A percentile compares a stretch with the other conserved stretches of the same genome.
phyloP scores from a whole-genome alignment of 2,797 vertebrate species.

The Sebastiscus albofasciatus region DNA sequence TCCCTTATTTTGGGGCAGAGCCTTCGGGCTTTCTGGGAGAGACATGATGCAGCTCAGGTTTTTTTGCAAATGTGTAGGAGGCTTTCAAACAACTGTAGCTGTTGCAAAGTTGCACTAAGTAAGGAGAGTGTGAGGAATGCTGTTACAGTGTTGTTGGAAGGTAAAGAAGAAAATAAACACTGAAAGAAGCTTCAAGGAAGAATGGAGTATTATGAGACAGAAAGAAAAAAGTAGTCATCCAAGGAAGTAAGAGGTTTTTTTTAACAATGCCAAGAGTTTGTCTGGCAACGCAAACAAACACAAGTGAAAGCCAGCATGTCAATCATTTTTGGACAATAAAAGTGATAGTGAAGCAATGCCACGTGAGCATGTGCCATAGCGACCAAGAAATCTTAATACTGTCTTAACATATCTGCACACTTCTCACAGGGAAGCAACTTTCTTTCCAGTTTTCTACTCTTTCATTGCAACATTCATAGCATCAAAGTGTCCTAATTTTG shows the following conservation, averaged over 20 bases:
- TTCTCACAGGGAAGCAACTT: neutral
- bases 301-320: conserved; percentile 14
- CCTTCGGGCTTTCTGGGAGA: conserved; percentile 30
- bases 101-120: conserved; percentile 8
- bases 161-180: conserved; percentile 11
- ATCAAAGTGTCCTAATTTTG: neutral
- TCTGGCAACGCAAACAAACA: neutral
- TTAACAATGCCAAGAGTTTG: neutral
- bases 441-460: too few relatives aligned
- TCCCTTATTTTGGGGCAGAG: conserved; percentile 26
- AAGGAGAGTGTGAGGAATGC: conserved; percentile 29
- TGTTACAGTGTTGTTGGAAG: conserved; percentile 33
- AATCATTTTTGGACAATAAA: neutral
- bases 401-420: neutral
- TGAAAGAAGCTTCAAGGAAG: conserved; percentile 25
- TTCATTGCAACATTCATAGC: too few relatives aligned
- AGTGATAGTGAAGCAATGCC: neutral
- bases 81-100: conserved; percentile 48
- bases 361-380: neutral
- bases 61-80: conserved; percentile 43
- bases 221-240: neutral
- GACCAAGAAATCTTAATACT: neutral
- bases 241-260: neutral
- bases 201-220: neutral
- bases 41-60: conserved; percentile 51